These are phyloP conservation scores for Protophormia terraenovae DNA, from an alignment of 2,888 invertebrate genomes.

Conservation along the genomic window DNA sequence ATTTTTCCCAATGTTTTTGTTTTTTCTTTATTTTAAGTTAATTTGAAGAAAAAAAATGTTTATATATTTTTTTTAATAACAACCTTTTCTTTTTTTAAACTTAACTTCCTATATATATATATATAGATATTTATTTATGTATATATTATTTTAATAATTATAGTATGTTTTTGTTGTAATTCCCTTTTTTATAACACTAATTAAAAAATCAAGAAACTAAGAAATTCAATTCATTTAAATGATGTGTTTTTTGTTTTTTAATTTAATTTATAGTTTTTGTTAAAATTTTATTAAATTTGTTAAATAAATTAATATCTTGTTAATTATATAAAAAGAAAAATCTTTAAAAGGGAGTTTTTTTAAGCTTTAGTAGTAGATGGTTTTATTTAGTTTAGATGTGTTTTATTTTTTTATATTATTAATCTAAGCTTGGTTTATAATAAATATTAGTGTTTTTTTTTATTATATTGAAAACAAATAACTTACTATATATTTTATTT, in stretches of 20 bases:
- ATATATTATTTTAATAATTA: neutral
- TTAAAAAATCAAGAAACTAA: constrained; percentile 22
- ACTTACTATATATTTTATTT: constrained; percentile 53
- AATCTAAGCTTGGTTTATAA: constrained; percentile 48
- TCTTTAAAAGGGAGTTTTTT: constrained; percentile 10
- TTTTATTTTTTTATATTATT: constrained; percentile 8
- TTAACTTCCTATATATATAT: constrained; percentile 44
- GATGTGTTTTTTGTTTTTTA: constrained; percentile 19
- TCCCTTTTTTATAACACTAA: constrained; percentile 27
- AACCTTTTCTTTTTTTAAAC: constrained; percentile 60
- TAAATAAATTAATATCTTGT: neutral
- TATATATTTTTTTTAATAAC: constrained; percentile 49
- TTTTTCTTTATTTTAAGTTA: constrained; percentile 16
- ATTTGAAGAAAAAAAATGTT: constrained; percentile 37
- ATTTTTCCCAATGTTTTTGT: constrained; percentile 60
- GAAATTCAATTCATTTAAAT: too few species aligned
- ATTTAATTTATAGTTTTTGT: too few species aligned
- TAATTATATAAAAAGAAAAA: constrained; percentile 7
- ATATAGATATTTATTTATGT: constrained; percentile 24
- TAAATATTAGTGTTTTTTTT: constrained; percentile 49
- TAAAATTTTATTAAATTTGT: neutral
- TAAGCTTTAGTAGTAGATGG: constrained; percentile 40
- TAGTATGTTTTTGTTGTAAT: constrained; percentile 22
- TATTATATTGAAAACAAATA: constrained; percentile 57
- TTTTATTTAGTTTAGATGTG: too few species aligned